Evolutionary conservation across 2,888 invertebrate species (phyloP).

Genomic region (Chorisops tibialis): DNA sequence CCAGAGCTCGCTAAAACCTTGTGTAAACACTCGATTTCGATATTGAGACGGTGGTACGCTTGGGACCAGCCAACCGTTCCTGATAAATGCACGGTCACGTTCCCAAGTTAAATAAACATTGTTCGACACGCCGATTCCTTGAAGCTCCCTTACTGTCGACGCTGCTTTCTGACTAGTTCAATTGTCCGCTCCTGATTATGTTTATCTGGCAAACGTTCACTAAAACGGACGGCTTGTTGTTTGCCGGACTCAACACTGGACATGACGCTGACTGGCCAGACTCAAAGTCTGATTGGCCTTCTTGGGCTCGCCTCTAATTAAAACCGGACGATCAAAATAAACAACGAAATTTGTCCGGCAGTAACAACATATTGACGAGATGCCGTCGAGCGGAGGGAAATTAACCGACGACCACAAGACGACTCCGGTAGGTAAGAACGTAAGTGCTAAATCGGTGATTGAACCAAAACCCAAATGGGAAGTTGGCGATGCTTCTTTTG

Average conservation of each 20-base stretch:
- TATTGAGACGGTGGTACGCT: conserved; percentile 3
- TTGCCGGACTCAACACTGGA: too few relatives aligned
- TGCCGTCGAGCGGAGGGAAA: background rate
- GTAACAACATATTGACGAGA: too few relatives aligned
- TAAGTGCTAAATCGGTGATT: conserved; percentile 23
- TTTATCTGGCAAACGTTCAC: conserved; percentile 16
- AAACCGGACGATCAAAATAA: conserved; percentile 17
- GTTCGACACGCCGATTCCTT: conserved; percentile 16
- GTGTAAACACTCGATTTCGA: too few relatives aligned
- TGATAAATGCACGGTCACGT: conserved; percentile 21
- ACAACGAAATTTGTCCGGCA: conserved; percentile 22
- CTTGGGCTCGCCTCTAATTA: conserved; percentile 20
- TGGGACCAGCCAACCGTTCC: conserved; percentile 16
- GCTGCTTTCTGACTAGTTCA: conserved; percentile 2
- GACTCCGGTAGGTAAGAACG: conserved; percentile 8
- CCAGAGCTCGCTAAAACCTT: too few relatives aligned
- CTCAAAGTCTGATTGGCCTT: conserved; percentile 1
- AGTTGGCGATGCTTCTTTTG: too few relatives aligned
- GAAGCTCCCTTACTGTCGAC: conserved; percentile 16
- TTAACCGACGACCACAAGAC: background rate
- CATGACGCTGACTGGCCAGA: too few relatives aligned
- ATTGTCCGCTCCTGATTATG: conserved; percentile 17
- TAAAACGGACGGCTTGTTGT: background rate
- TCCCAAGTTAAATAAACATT: conserved; percentile 18
- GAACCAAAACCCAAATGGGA: conserved; percentile 2